Conservation (phyloP, 1,140 invertebrate genomes). For the Hylaeus volcanicus region DNA sequence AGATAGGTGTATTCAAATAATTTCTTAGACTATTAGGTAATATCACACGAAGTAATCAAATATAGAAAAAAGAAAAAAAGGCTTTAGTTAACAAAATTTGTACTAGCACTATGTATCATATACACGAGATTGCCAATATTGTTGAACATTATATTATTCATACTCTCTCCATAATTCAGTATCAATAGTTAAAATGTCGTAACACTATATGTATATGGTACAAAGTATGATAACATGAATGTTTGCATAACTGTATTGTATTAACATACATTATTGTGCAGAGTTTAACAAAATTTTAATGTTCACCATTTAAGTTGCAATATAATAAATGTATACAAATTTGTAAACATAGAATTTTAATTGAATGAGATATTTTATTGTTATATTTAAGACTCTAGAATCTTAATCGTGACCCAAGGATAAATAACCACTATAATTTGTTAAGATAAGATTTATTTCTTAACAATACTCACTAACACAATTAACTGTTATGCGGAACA, state of each 20-base stretch:
- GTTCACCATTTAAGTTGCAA: constrained; percentile 47
- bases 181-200: constrained; percentile 16
- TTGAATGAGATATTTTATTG: constrained; percentile 18
- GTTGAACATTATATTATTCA: constrained; percentile 50
- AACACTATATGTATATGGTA: constrained; percentile 22
- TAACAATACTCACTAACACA: constrained; percentile 65
- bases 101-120: constrained; percentile 26
- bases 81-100: constrained; percentile 24
- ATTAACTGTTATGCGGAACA: constrained; percentile 66
- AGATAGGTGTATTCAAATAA: constrained; percentile 49
- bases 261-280: constrained; percentile 61
- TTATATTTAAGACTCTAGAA: constrained; percentile 33
- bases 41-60: constrained; percentile 14
- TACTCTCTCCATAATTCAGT: constrained; percentile 12
- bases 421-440: constrained; percentile 39
- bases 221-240: constrained; percentile 58
- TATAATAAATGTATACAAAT: constrained; percentile 66
- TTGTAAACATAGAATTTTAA: constrained; percentile 48
- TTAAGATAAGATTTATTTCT: constrained; percentile 67
- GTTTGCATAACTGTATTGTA: constrained; percentile 63
- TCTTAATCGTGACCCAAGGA: constrained; percentile 43
- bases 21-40: constrained; percentile 36
- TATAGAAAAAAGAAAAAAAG: constrained; percentile 16
- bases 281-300: constrained; percentile 56
- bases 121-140: constrained; percentile 20